Base-by-base conservation (phyloP, 2,113 vertebrate genomes). In the Chunga burmeisteri region DNA sequence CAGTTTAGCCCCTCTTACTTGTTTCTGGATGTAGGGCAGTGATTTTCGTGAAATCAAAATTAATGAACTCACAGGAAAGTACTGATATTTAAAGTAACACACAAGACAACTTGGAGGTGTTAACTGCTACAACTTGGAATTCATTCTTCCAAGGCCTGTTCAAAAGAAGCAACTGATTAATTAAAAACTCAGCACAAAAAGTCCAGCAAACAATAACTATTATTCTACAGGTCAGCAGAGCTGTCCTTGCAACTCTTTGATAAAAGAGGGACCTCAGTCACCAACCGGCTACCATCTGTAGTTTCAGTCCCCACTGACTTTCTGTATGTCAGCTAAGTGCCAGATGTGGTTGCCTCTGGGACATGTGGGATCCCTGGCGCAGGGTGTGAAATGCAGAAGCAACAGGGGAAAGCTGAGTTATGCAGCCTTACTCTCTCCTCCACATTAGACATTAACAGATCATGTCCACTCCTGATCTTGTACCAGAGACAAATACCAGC, bases 151-250 rank as follows among this genome's bases (percentile, higher is more conserved):
- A 94, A 81, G 30, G 85, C 38, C 34, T 22, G 16, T 97, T 97
- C 88, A 97, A 98, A 97, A 92, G 81, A 81, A 96, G 44, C 50
- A 81, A 72, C 19, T 75, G 92, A 97, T 88, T 75, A 82, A 89
- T 91, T 70, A 79, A 66, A 55, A 46, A 92, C 56, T 85, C 86
- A 84, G 78, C 30, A 77, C 90, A 67, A 52, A 91, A 82, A 93
- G 63, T 83, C 74, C 81, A 95, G 65, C 62, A 94, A 93, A 81
- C 52, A 85, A 49, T 50, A 81, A 93, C 29, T 85, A 40, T 58
- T 87, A 66, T 94, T 94, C 78, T 85, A 47, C 44, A 77, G 47
- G 42, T 81, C 70, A 85, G 84, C 38, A 95, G 63, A 88, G 18
- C n/a, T 81, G 67, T 86, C 67, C 87, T 94, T 91, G 63, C 1